Evolutionary conservation across 2,888 invertebrate genomes (phyloP).

Genomic region (Melanotus villosus): DNA sequence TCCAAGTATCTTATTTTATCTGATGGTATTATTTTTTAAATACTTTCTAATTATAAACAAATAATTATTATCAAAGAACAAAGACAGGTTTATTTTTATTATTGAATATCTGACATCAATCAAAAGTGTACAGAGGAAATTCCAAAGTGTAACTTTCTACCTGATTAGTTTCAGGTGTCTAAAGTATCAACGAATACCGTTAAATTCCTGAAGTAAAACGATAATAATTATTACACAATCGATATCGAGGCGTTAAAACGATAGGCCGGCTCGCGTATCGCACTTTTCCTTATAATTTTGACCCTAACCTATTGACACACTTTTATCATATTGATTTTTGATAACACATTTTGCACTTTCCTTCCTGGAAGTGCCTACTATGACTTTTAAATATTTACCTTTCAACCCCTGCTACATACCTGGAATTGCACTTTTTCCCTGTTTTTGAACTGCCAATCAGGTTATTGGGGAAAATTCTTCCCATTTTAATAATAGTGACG

Average conservation of each 20-base stretch:
- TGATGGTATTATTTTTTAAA: too few relatives aligned
- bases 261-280: neutral
- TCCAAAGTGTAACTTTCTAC: neutral
- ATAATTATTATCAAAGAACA: too few relatives aligned
- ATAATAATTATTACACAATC: neutral
- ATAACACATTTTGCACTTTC: conserved; percentile 24
- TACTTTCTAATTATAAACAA: too few relatives aligned
- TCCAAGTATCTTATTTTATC: too few relatives aligned
- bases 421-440: conserved; percentile 13
- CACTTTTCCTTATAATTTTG: conserved; percentile 12
- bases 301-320: conserved; percentile 31
- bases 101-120: too few relatives aligned
- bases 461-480: too few relatives aligned
- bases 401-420: neutral
- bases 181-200: neutral
- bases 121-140: too few relatives aligned
- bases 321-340: conserved; percentile 33
- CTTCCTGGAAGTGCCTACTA: conserved; percentile 19
- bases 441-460: neutral
- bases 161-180: neutral
- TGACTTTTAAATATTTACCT: conserved; percentile 19
- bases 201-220: neutral
- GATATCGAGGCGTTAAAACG: neutral
- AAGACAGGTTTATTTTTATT: too few relatives aligned
- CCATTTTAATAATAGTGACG: too few relatives aligned